A percentile compares a stretch with the other conserved stretches of the same genome.
phyloP scores from a whole-genome alignment of 2,888 invertebrate species.

The Nymphalis polychloros region DNA sequence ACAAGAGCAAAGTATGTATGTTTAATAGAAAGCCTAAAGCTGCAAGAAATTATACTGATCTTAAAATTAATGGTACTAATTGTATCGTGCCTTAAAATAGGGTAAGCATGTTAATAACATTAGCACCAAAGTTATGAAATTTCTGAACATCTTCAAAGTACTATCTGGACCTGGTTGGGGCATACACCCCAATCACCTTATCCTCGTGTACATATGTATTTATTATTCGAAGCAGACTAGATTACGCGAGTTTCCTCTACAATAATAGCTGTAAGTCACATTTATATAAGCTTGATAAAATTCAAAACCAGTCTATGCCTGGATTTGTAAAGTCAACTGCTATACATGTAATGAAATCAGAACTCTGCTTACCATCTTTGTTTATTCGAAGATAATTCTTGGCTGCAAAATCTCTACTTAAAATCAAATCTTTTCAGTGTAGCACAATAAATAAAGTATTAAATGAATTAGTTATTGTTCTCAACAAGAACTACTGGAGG shows the following conservation, averaged over 20 bases:
- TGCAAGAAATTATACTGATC: too few species aligned
- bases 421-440: conserved; percentile 2
- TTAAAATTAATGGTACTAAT: too few species aligned
- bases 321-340: conserved; percentile 32
- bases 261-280: conserved; percentile 23
- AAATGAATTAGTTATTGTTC: background rate
- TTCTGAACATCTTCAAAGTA: too few species aligned
- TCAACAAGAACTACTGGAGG: too few species aligned
- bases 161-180: too few species aligned
- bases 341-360: conserved; percentile 36
- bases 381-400: conserved; percentile 20
- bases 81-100: conserved; percentile 41
- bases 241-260: too few species aligned
- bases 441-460: background rate
- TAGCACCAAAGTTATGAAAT: conserved; percentile 27
- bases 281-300: conserved; percentile 23
- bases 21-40: conserved; percentile 31
- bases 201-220: too few species aligned
- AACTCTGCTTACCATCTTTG: conserved; percentile 27
- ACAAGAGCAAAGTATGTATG: conserved; percentile 41
- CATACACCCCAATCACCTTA: too few species aligned
- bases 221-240: too few species aligned
- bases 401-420: conserved; percentile 22
- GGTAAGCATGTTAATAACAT: conserved; percentile 43
- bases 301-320: conserved; percentile 33